Conservation (phyloP, 2,797 vertebrate species). For the Gambelia wislizenii region DNA sequence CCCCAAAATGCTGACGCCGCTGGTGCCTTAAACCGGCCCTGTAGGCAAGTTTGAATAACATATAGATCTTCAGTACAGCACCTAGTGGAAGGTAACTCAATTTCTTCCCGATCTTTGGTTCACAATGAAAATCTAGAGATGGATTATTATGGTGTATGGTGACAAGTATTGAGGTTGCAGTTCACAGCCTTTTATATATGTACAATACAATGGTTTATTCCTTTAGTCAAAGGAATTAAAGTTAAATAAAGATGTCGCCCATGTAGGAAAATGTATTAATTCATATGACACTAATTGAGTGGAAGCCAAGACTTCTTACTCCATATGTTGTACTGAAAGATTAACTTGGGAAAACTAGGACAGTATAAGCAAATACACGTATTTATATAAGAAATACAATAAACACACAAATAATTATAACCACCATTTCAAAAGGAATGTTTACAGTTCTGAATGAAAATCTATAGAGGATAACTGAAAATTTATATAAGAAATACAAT, state of each 20-base stretch:
- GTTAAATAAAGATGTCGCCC: neutral
- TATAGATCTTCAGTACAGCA: neutral
- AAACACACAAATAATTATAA: constrained; percentile 4
- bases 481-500: too few relatives aligned
- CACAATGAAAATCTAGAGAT: constrained; percentile 13
- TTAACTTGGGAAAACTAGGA: neutral
- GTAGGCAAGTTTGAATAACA: too few relatives aligned
- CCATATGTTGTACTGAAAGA: constrained; percentile 13
- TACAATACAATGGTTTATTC: neutral
- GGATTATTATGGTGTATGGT: neutral
- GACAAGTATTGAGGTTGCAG: neutral
- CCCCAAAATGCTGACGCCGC: too few relatives aligned
- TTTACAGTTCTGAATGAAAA: neutral
- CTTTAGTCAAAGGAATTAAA: constrained; percentile 13
- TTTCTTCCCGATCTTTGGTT: constrained; percentile 4
- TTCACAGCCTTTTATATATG: neutral
- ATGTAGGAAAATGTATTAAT: constrained; percentile 12
- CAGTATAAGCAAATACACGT: neutral
- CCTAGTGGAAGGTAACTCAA: constrained; percentile 3
- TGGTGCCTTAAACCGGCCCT: too few relatives aligned
- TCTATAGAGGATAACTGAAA: neutral
- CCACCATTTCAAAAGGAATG: neutral
- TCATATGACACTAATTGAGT: constrained; percentile 20
- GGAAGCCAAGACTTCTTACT: neutral
- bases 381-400: neutral